Percentiles rank a stretch among this genome's conserved stretches.
phyloP scores from a whole-genome alignment of 2,888 invertebrate species.

The Coelogynopora nodosa region DNA sequence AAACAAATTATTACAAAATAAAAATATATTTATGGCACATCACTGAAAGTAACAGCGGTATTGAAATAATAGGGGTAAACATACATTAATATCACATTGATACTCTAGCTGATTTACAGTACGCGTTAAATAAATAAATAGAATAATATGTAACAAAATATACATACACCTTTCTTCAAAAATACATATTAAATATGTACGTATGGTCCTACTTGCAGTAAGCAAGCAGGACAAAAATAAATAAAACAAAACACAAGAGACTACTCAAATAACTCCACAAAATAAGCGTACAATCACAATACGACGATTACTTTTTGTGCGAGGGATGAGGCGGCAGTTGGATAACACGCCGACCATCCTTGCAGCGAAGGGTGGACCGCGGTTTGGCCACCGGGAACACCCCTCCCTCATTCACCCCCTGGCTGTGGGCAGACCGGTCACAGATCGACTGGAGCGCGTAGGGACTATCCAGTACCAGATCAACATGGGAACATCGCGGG shows the following conservation, averaged over 20 bases:
- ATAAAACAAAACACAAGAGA: neutral
- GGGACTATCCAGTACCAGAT: neutral
- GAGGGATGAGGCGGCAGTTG: too few species aligned
- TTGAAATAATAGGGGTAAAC: neutral
- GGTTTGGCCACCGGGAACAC: neutral
- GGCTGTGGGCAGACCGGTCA: neutral
- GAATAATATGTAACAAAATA: neutral
- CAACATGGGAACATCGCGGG: neutral
- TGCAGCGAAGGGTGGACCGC: neutral
- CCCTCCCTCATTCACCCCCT: neutral
- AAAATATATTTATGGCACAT: neutral
- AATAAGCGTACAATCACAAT: neutral
- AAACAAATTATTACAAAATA: neutral
- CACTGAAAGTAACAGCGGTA: neutral
- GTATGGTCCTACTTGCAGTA: too few species aligned
- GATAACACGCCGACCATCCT: too few species aligned
- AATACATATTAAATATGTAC: too few species aligned
- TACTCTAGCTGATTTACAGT: too few species aligned
- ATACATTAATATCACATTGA: neutral
- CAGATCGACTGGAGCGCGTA: neutral
- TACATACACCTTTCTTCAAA: neutral
- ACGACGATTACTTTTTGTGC: neutral
- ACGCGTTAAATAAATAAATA: too few species aligned
- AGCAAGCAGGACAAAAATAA: too few species aligned
- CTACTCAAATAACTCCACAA: neutral